A percentile compares a stretch with the other conserved stretches of the same genome.
Conservation (phyloP, 2,113 vertebrate genomes). For the Stegostoma tigrinum region DNA sequence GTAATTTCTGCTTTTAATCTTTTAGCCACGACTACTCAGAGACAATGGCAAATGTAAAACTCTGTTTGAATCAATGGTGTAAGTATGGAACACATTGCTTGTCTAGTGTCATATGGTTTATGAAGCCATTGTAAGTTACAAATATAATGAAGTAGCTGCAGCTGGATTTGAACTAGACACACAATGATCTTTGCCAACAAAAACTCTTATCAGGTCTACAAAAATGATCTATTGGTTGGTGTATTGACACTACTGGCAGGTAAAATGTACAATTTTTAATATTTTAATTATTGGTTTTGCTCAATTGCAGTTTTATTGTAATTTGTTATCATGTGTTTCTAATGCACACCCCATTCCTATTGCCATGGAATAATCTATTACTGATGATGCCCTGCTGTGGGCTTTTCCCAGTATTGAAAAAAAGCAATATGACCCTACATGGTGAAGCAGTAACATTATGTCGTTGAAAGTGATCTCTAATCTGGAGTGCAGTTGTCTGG, state of each 20-base stretch:
- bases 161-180: background rate
- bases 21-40: background rate
- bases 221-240: background rate
- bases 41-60: background rate
- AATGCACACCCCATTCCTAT: background rate
- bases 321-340: background rate
- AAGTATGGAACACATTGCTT: background rate
- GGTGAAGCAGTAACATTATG: background rate
- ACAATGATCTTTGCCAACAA: background rate
- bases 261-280: background rate
- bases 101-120: background rate
- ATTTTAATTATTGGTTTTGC: background rate
- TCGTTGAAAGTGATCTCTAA: background rate
- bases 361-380: background rate
- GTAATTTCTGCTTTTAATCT: background rate
- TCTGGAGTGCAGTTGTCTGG: background rate
- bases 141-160: background rate
- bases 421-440: background rate
- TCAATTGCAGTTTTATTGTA: background rate
- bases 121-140: background rate
- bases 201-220: background rate
- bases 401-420: background rate
- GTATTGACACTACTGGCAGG: background rate
- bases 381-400: no score
- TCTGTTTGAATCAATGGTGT: background rate